Evolutionary conservation across 37 sponge, comb jelly and placozoan species (phyloP).

Genomic region (Spongilla lacustris): DNA sequence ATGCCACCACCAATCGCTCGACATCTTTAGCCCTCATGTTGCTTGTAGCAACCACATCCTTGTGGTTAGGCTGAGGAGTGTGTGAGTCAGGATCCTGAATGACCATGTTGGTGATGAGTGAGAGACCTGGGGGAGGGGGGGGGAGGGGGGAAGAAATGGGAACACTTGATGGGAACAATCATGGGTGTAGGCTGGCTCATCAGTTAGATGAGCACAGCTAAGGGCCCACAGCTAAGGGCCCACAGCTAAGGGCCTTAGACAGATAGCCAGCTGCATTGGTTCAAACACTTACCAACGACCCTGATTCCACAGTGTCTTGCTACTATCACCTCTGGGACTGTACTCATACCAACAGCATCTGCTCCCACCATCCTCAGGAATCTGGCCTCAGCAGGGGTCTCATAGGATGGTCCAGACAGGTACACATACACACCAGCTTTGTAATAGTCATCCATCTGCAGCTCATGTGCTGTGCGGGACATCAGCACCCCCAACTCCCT

Average conservation of each 20-base stretch:
- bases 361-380: constrained; percentile 78
- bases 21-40: constrained; percentile 67
- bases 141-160: too few relatives aligned
- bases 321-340: constrained; percentile 94
- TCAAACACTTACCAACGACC: constrained; percentile 77
- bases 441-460: constrained; percentile 53
- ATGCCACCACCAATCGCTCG: constrained; percentile 62
- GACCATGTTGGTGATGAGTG: constrained; percentile 83
- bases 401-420: constrained; percentile 90
- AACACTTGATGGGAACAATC: too few relatives aligned
- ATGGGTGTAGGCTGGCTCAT: too few relatives aligned
- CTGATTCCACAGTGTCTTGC: constrained; percentile 90
- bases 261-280: too few relatives aligned
- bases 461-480: constrained; percentile 58
- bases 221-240: too few relatives aligned
- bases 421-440: constrained; percentile 86
- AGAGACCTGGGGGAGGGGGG: constrained; percentile 49
- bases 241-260: too few relatives aligned
- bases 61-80: constrained; percentile 52
- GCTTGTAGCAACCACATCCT: constrained; percentile 87
- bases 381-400: constrained; percentile 89
- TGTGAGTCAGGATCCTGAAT: constrained; percentile 66
- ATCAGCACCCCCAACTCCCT: constrained; percentile 63
- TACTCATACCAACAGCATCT: constrained; percentile 98
- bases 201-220: too few relatives aligned